Conservation (phyloP, 2,113 vertebrate species). For the Forbesichthys papilliferus region DNA sequence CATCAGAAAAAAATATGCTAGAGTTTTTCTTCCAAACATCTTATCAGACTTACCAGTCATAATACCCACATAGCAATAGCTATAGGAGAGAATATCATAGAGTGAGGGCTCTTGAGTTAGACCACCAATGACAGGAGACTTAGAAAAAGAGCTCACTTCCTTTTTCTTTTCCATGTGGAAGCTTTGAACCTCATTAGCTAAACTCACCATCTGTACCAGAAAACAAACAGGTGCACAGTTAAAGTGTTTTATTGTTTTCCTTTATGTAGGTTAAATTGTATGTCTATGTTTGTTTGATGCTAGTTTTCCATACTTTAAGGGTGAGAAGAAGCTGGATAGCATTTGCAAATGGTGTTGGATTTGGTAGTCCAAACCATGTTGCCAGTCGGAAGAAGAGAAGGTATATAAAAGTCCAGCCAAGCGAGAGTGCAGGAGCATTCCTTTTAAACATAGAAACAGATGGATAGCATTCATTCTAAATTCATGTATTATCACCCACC, state of each 20-base stretch:
- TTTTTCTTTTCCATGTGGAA: constrained; percentile 80
- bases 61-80: constrained; percentile 89
- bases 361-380: constrained; percentile 77
- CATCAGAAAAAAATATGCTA: neutral
- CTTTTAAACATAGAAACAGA: constrained; percentile 56
- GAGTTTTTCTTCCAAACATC: neutral
- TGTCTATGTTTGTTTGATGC: neutral
- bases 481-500: neutral
- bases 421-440: constrained; percentile 78
- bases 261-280: neutral
- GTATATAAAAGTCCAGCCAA: constrained; percentile 88
- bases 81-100: constrained; percentile 83
- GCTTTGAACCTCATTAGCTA: constrained; percentile 85
- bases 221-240: constrained; percentile 4
- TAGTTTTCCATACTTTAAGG: constrained; percentile 78
- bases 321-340: constrained; percentile 88
- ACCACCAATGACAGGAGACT: constrained; percentile 70
- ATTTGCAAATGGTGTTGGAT: constrained; percentile 85
- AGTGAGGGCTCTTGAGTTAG: constrained; percentile 80
- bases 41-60: constrained; percentile 82
- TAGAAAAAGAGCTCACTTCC: constrained; percentile 80
- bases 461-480: neutral
- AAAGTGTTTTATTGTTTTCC: neutral
- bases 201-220: constrained; percentile 84
- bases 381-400: constrained; percentile 86